These are phyloP conservation scores for Petrocephalus schoutedeni DNA, from an alignment of 2,797 vertebrate genomes.

Conservation along the genomic window DNA sequence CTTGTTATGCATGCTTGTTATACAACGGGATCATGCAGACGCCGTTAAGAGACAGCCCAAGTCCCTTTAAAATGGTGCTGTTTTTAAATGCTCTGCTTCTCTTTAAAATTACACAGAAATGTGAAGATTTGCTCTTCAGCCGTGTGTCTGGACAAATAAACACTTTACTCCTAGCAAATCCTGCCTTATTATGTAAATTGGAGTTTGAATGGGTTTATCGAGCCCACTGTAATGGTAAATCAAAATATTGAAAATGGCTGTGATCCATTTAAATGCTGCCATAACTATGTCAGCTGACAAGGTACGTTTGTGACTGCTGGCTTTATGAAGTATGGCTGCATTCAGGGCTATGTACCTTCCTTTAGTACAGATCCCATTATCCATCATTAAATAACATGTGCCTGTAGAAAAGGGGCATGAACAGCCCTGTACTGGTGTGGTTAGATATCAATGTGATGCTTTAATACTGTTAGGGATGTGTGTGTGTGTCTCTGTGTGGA, in stretches of 20 bases:
- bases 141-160: constrained; percentile 54
- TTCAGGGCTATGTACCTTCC: neutral
- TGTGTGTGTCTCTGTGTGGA: neutral
- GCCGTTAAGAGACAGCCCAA: neutral
- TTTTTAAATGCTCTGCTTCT: constrained; percentile 67
- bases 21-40: neutral
- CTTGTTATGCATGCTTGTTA: neutral
- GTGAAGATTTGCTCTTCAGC: constrained; percentile 59
- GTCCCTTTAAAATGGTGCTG: constrained; percentile 29
- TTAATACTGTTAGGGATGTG: neutral
- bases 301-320: neutral
- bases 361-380: neutral
- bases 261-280: neutral
- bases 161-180: constrained; percentile 53
- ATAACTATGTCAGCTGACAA: neutral
- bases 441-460: neutral
- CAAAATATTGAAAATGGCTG: neutral
- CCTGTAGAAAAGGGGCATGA: neutral
- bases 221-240: neutral
- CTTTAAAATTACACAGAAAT: constrained; percentile 65
- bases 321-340: neutral
- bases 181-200: constrained; percentile 47
- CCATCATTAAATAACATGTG: neutral
- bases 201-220: neutral
- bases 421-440: neutral